Conservation (phyloP, 2,888 invertebrate genomes). For the Ferdinandea cuprea region DNA sequence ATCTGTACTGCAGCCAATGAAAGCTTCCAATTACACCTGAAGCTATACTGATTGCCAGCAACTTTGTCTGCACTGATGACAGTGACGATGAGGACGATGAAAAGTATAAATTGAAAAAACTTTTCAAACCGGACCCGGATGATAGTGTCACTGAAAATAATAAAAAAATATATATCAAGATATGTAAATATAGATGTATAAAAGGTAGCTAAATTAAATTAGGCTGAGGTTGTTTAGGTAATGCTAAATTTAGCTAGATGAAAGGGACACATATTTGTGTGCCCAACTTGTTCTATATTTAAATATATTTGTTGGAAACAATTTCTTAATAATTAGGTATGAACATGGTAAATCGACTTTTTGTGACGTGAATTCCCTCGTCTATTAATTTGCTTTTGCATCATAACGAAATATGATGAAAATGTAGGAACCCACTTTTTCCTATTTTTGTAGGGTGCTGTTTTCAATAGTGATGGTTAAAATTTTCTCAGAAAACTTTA, state of each 20-base stretch:
- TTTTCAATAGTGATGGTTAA: too few relatives aligned
- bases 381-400: too few relatives aligned
- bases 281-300: too few relatives aligned
- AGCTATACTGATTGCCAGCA: constrained; percentile 72
- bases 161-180: constrained; percentile 1
- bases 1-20: constrained; percentile 83
- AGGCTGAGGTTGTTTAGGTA: background rate
- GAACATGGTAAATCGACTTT: too few relatives aligned
- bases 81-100: constrained; percentile 77
- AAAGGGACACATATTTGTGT: too few relatives aligned
- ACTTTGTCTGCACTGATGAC: constrained; percentile 66
- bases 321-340: too few relatives aligned
- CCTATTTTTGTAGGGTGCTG: too few relatives aligned
- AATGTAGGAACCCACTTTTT: too few relatives aligned
- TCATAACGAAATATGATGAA: too few relatives aligned
- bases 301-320: too few relatives aligned
- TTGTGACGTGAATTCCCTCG: too few relatives aligned
- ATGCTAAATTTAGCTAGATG: background rate
- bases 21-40: constrained; percentile 74
- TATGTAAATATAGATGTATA: background rate
- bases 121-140: constrained; percentile 79
- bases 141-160: constrained; percentile 80
- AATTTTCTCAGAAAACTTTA: too few relatives aligned
- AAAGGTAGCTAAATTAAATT: background rate
- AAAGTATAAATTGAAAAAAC: constrained; percentile 81